A percentile compares a stretch with the other conserved stretches of the same genome.
phyloP scores from a whole-genome alignment of 1,140 invertebrate genomes.

The Drosophila leontia region DNA sequence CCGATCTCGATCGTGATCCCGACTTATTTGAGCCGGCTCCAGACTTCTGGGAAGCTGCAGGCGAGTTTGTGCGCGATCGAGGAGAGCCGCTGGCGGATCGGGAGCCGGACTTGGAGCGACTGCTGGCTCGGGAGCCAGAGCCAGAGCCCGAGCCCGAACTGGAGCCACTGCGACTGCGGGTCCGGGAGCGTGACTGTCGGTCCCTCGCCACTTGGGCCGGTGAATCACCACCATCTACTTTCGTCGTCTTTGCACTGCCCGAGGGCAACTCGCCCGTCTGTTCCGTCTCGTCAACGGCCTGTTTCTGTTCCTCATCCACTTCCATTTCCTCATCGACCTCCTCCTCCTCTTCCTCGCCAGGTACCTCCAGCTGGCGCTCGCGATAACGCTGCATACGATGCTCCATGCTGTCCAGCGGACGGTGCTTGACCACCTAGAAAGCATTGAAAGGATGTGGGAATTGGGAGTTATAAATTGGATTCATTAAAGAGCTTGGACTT shows the following conservation, averaged over 20 bases:
- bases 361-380: conserved; percentile 94
- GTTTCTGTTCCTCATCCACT: conserved; percentile 88
- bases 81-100: conserved; percentile 84
- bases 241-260: conserved; percentile 15
- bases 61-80: conserved; percentile 61
- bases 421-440: conserved; percentile 92
- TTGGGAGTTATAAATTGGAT: no score
- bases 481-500: conserved; percentile 3
- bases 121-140: conserved; percentile 71
- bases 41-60: conserved; percentile 68
- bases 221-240: conserved; percentile 82
- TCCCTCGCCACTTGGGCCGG: conserved; percentile 84
- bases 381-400: conserved; percentile 94
- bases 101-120: conserved; percentile 78
- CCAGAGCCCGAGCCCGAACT: conserved; percentile 81
- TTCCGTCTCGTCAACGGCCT: conserved; percentile 81
- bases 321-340: conserved; percentile 89
- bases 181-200: conserved; percentile 77
- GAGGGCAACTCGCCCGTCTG: conserved; percentile 52
- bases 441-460: not conserved
- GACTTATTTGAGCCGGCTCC: conserved; percentile 83
- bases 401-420: conserved; percentile 94
- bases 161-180: conserved; percentile 65
- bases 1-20: conserved; percentile 35
- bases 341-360: conserved; percentile 92